These are phyloP conservation scores for cat (Felis catus) DNA, from an alignment of 2,113 vertebrate genomes.

Conservation along the genomic window DNA sequence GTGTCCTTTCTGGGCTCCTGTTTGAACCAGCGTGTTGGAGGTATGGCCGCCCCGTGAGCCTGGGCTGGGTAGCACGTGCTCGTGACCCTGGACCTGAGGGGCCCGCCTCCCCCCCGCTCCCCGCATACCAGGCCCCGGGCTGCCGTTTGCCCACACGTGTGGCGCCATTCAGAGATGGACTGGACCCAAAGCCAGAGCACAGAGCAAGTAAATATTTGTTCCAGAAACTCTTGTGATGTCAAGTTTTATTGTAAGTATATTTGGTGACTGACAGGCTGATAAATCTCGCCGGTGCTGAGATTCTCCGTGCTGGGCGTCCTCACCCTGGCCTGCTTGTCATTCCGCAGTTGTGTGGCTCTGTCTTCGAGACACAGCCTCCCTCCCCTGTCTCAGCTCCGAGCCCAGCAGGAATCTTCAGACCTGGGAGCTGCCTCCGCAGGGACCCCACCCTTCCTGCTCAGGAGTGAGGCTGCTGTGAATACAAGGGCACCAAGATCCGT, in stretches of 20 bases:
- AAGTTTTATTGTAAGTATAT: conserved; percentile 28
- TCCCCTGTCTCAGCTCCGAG: rapidly evolving
- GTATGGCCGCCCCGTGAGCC: rapidly evolving
- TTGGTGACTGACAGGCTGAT: not conserved
- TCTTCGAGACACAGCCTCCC: rapidly evolving
- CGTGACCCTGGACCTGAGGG: not conserved
- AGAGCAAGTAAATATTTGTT: conserved; percentile 48
- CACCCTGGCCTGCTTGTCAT: not conserved
- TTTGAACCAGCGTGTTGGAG: rapidly evolving
- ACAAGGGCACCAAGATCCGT: rapidly evolving
- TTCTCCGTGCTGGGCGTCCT: not conserved
- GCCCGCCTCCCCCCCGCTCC: rapidly evolving
- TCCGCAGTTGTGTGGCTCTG: not conserved
- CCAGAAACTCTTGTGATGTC: conserved; percentile 36
- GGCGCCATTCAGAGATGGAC: not conserved
- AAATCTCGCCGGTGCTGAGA: conserved; percentile 25
- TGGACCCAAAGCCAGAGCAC: not conserved
- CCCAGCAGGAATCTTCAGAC: not conserved
- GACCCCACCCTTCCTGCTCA: rapidly evolving
- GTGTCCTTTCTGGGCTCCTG: rapidly evolving
- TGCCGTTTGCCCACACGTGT: not conserved
- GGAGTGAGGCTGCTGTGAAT: not conserved
- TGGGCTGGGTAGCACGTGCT: rapidly evolving
- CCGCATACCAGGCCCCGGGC: not conserved
- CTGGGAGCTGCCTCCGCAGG: not conserved